Evolutionary conservation across 2,888 invertebrate species (phyloP), one percentile per base, ranked within the genome.

Genomic region (Agrotis puta): DNA sequence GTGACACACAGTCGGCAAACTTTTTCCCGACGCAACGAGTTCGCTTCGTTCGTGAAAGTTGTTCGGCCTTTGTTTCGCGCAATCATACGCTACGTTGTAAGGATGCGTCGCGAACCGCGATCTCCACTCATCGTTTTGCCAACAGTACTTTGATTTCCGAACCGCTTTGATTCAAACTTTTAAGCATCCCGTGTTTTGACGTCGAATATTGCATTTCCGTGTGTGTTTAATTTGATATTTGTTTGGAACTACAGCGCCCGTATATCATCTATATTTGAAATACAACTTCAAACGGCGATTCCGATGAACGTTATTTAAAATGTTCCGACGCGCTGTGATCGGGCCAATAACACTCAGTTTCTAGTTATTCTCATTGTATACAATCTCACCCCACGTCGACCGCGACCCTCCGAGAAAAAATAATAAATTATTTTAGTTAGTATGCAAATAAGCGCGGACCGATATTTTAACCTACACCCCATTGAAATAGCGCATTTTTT

Each of bases 401-500:
- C 85, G 89, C 92, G 90, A 92, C 95, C 95, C 95, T 95, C 92
- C 89, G 92, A 92, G 92, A 93, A 95, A 96, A 95, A 95, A 95
- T 95, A 95, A 96, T 95, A 96, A 95, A 95, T 95, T 95, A 96
- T 95, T 96, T 96, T 96, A 96, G 95, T 96, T 95, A 96, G 95
- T 95, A 96, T 96, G 96, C 96, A 96, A 96, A 96, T 96, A 94
- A 94, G 95, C 88, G 85, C 87, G 90, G 92, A 88, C 94, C 94
- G 94, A 95, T 94, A 94, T 95, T 95, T 94, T 94, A 94, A 94
- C 92, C 91, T 91, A 94, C 95, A 95, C 95, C 95, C 95, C 94
- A 94, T 94, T 91, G 93, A 93, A 88, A 89, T 88, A 90, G 89
- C 89, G 88, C 88, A 82, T 86, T 92, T 93, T 94, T 91, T 91